Base-by-base conservation (phyloP, 2,797 vertebrate genomes). In the Poecile montanus region DNA sequence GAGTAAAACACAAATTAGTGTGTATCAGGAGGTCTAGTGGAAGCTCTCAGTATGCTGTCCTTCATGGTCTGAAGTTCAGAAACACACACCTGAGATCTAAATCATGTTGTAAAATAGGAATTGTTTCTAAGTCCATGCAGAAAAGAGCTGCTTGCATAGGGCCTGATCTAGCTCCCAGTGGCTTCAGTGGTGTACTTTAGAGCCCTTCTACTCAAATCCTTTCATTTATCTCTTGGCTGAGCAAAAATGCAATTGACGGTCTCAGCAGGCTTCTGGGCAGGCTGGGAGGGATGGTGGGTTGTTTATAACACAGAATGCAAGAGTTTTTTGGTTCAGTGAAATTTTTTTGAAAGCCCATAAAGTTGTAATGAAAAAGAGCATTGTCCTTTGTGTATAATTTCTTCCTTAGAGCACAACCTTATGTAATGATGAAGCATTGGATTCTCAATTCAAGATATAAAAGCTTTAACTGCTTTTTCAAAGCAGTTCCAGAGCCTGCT, bases 161-260 rank as follows among this genome's bases (percentile, higher is more conserved):
- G 61, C 29, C 36, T 85, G 71, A 83, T 86, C 74, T 77, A 84
- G 7, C 77, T 87, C 72, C 88, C 68, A 62, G 23, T 71, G 90
- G 56, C 78, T 90, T 87, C 85, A 89, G 20, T 87, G 80, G 61
- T 85, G 38, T 51, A 36, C 30, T 90, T 88, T 66, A 48, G 87
- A 86, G 42, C 57, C 48, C 53, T 89, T 91, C 77, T 91, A 60
- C 80, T 85, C 80, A 66, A 61, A 88, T 79, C 88, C 66, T 87
- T 96, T 94, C 19, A 71, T 95, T 96, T 96, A 87, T 91, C 93
- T 89, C 90, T 95, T 95, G 85, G 44, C 90, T 95, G 91, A 92
- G 84, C 93, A 88, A 83, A 94, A 94, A 87, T 62, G 72, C 88
- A 96, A 53, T 94, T 92, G 93, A n/a, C 4, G 7, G 86, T 87